phyloP scores from a whole-genome alignment of 2,888 invertebrate species.

The Nemotelus pantherinus region DNA sequence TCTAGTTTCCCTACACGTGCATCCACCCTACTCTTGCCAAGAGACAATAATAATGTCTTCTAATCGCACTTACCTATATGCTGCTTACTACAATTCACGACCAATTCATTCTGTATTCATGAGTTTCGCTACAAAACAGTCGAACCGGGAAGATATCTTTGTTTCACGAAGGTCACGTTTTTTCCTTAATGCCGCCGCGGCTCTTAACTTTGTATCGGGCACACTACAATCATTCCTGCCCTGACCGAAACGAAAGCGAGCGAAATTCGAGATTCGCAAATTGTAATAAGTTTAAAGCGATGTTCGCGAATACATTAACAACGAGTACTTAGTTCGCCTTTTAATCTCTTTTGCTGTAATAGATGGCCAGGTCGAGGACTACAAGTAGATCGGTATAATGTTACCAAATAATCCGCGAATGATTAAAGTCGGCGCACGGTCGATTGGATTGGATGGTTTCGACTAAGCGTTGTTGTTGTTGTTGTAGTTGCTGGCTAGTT shows the following conservation, averaged over 20 bases:
- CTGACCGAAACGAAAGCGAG: neutral
- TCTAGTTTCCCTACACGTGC: too few species aligned
- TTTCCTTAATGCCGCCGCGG: conserved; percentile 25
- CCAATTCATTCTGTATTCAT: conserved; percentile 31
- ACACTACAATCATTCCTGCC: conserved; percentile 22
- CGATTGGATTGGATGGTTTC: too few species aligned
- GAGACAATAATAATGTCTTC: too few species aligned
- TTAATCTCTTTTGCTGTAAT: neutral
- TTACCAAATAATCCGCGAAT: conserved; percentile 22
- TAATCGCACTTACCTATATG: too few species aligned
- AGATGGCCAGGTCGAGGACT: neutral
- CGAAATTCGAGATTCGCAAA: neutral
- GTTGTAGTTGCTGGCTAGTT: too few species aligned
- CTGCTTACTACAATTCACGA: conserved; percentile 1
- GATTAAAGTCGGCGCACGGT: conserved; percentile 3
- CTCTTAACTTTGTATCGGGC: conserved; percentile 9
- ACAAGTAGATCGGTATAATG: conserved; percentile 2
- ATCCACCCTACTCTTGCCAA: too few species aligned
- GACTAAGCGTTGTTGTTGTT: too few species aligned
- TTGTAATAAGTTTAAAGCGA: conserved; percentile 1
- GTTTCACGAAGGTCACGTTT: conserved; percentile 43
- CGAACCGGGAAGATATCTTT: conserved; percentile 38
- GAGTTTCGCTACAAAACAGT: neutral
- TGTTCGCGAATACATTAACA: neutral
- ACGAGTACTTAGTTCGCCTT: neutral